These are phyloP conservation scores for Rhodophaea formosa DNA, from an alignment of 2,888 invertebrate genomes.

Conservation along the genomic window DNA sequence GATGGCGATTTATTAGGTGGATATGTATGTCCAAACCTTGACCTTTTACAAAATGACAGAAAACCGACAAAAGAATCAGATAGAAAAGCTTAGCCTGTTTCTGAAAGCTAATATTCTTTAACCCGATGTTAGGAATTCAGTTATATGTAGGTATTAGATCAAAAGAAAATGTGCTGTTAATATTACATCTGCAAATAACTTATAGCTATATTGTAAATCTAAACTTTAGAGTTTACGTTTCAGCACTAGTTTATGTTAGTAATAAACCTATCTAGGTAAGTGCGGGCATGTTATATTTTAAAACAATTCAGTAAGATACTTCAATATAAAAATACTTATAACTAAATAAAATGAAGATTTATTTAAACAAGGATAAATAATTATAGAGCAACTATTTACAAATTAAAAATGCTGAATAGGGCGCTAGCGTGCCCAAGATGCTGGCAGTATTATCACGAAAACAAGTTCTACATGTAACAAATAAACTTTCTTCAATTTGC, in stretches of 20 bases:
- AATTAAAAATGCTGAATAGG: background rate
- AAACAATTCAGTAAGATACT: background rate
- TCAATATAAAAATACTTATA: no score
- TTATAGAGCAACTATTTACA: no score
- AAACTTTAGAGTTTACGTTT: background rate
- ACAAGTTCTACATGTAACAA: no score
- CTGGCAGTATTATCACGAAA: background rate
- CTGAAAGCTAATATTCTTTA: no score
- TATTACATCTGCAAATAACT: background rate
- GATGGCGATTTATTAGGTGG: no score
- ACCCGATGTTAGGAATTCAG: background rate
- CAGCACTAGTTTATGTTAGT: slow-evolving; percentile 8
- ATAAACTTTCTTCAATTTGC: no score
- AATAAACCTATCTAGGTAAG: slow-evolving; percentile 9
- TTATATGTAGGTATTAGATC: background rate
- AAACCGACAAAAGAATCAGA: no score
- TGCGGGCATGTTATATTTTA: slow-evolving; percentile 1
- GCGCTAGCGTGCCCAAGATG: background rate
- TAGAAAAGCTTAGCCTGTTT: no score
- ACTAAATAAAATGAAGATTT: no score
- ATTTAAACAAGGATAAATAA: no score
- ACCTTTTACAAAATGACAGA: no score
- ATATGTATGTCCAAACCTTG: no score
- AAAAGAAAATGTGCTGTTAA: slow-evolving; percentile 6
- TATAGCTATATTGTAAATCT: slow-evolving; percentile 7